Conservation (phyloP, 2,888 invertebrate species). For the Lagria hirta region DNA sequence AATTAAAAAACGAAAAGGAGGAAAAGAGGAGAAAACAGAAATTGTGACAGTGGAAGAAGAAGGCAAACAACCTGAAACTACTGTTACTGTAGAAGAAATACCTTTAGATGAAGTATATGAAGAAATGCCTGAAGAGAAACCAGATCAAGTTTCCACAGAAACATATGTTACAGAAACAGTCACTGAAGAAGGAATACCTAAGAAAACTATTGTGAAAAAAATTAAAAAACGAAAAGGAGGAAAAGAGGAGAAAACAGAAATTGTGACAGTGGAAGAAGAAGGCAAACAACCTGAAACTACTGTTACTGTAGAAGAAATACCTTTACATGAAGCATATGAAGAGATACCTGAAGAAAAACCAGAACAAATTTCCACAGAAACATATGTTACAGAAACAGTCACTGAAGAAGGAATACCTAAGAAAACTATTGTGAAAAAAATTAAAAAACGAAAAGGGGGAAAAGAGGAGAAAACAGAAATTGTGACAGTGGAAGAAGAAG, state of each 20-base stretch:
- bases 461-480: conserved; percentile 52
- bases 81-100: conserved; percentile 34
- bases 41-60: conserved; percentile 35
- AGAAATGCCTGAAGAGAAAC: conserved; percentile 17
- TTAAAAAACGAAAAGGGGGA: conserved; percentile 47
- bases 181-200: conserved; percentile 34
- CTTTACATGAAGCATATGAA: conserved; percentile 30
- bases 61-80: conserved; percentile 33
- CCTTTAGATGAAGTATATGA: conserved; percentile 14
- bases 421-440: conserved; percentile 42
- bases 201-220: conserved; percentile 40
- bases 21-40: conserved; percentile 36
- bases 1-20: conserved; percentile 45
- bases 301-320: conserved; percentile 35
- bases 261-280: conserved; percentile 45
- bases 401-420: conserved; percentile 21
- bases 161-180: conserved; percentile 4
- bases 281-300: conserved; percentile 45
- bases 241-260: conserved; percentile 47
- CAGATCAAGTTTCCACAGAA: conserved; percentile 9
- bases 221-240: conserved; percentile 34
- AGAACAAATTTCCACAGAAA: conserved; percentile 28
- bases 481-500: conserved; percentile 47
- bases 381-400: conserved; percentile 10
- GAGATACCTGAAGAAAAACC: conserved; percentile 28